Evolutionary conservation across 2,888 invertebrate genomes (phyloP).

Genomic region (Macrosoma leucophasiata): DNA sequence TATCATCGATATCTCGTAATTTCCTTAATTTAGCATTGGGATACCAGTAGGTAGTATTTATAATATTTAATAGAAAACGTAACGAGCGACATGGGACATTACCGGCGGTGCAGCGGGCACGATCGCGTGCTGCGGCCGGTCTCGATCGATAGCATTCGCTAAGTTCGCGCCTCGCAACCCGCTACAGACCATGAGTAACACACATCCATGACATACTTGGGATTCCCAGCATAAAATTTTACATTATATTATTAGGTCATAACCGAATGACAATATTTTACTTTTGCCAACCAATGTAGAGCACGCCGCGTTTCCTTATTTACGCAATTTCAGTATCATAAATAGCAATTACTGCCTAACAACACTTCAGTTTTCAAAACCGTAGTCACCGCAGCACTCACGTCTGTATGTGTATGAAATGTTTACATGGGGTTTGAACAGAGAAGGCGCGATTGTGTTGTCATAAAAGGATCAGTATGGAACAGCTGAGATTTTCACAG

Average conservation of each 20-base stretch:
- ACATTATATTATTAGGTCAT: too few species aligned
- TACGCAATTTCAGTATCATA: too few species aligned
- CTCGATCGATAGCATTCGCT: slow-evolving; percentile 65
- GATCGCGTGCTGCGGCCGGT: slow-evolving; percentile 60
- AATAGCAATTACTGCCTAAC: too few species aligned
- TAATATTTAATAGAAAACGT: slow-evolving; percentile 22
- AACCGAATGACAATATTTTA: too few species aligned
- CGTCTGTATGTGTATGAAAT: too few species aligned
- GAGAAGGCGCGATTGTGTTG: slow-evolving; percentile 8
- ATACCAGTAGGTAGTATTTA: too few species aligned
- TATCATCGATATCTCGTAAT: slow-evolving; percentile 2
- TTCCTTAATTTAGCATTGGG: too few species aligned
- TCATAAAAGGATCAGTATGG: slow-evolving; percentile 20
- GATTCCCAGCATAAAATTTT: too few species aligned
- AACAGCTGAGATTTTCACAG: slow-evolving; percentile 40
- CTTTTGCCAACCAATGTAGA: too few species aligned
- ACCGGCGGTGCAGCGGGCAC: slow-evolving; percentile 50
- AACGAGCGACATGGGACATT: slow-evolving; percentile 29
- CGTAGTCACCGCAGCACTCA: too few species aligned
- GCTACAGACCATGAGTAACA: slow-evolving; percentile 37
- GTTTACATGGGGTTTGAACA: slow-evolving; percentile 6
- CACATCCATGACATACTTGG: slow-evolving; percentile 12
- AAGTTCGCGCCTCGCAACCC: slow-evolving; percentile 55
- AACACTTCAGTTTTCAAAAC: too few species aligned
- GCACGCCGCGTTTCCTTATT: too few species aligned